These are phyloP conservation scores for Channallabes apus DNA, from an alignment of 2,797 vertebrate genomes.

Conservation along the genomic window DNA sequence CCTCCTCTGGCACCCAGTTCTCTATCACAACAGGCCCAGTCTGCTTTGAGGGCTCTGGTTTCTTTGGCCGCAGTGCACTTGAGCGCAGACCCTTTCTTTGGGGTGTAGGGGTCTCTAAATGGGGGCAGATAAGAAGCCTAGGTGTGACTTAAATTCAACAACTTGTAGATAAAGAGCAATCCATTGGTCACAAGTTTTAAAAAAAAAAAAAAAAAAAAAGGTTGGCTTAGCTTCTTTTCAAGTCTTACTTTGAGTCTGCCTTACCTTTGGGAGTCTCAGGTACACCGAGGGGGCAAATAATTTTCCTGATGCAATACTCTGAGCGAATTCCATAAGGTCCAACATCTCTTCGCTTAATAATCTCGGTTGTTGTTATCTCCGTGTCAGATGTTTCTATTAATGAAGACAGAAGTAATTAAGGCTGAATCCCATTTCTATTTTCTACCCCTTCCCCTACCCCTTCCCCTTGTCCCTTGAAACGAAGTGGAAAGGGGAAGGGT, in stretches of 20 bases:
- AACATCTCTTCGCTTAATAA: constrained; percentile 92
- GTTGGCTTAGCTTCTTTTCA: background rate
- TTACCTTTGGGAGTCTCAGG: constrained; percentile 93
- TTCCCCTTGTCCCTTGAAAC: too few species aligned
- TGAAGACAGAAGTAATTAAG: constrained; percentile 27
- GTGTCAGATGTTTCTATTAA: constrained; percentile 91
- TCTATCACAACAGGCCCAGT: constrained; percentile 92
- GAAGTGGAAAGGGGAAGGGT: too few species aligned
- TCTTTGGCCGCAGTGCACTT: constrained; percentile 93
- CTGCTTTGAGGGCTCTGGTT: constrained; percentile 90
- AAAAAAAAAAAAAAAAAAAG: background rate
- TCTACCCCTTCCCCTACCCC: too few species aligned
- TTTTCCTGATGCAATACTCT: constrained; percentile 96
- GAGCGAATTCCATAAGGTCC: constrained; percentile 93
- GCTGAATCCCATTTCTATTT: too few species aligned
- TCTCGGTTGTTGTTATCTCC: constrained; percentile 95
- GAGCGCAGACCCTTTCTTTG: constrained; percentile 97
- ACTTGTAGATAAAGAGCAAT: background rate
- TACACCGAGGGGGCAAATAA: constrained; percentile 93
- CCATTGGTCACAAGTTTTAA: too few species aligned
- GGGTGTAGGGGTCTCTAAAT: constrained; percentile 91
- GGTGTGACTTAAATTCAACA: background rate
- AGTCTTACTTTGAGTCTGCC: background rate
- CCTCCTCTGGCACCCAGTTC: constrained; percentile 94
- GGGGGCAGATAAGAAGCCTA: background rate